These are phyloP conservation scores for Pyrochroa serraticornis DNA, from an alignment of 2,888 invertebrate species.

Conservation along the genomic window DNA sequence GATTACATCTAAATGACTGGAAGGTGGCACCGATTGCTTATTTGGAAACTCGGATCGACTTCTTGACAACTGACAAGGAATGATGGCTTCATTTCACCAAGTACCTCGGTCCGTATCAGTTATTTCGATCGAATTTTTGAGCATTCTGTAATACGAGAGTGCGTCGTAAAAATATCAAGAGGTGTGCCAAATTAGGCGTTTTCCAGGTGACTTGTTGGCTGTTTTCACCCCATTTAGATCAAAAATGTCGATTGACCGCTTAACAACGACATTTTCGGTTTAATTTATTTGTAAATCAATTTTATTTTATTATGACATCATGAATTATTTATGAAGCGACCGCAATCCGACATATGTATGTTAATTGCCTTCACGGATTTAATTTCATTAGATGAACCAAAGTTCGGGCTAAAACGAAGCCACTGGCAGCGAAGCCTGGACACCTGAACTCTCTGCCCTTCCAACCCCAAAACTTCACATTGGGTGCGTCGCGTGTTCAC, in stretches of 20 bases:
- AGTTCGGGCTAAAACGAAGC: too few species aligned
- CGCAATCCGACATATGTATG: slow-evolving; percentile 12
- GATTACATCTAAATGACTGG: slow-evolving; percentile 51
- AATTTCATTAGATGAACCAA: too few species aligned
- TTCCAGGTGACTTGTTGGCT: slow-evolving; percentile 19
- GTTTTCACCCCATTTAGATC: slow-evolving; percentile 30
- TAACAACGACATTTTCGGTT: slow-evolving; percentile 13
- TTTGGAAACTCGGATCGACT: slow-evolving; percentile 39
- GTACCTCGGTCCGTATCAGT: slow-evolving; percentile 23
- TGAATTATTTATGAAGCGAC: slow-evolving; percentile 22
- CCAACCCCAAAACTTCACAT: too few species aligned
- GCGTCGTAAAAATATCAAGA: slow-evolving; percentile 21
- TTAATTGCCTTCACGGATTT: slow-evolving; percentile 2
- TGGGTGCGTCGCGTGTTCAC: too few species aligned
- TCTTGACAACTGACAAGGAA: slow-evolving; percentile 39
- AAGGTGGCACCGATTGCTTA: slow-evolving; percentile 47
- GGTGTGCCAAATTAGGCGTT: slow-evolving; percentile 20
- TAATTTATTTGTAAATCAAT: slow-evolving; percentile 27
- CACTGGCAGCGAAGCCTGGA: too few species aligned
- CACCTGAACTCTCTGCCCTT: too few species aligned
- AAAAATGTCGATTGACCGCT: slow-evolving; percentile 12
- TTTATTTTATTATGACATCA: slow-evolving; percentile 24
- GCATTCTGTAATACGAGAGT: slow-evolving; percentile 11
- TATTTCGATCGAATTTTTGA: slow-evolving; percentile 28
- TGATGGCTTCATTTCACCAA: slow-evolving; percentile 40